phyloP scores from a whole-genome alignment of 2,888 invertebrate genomes.

The Tribolium freemani region DNA sequence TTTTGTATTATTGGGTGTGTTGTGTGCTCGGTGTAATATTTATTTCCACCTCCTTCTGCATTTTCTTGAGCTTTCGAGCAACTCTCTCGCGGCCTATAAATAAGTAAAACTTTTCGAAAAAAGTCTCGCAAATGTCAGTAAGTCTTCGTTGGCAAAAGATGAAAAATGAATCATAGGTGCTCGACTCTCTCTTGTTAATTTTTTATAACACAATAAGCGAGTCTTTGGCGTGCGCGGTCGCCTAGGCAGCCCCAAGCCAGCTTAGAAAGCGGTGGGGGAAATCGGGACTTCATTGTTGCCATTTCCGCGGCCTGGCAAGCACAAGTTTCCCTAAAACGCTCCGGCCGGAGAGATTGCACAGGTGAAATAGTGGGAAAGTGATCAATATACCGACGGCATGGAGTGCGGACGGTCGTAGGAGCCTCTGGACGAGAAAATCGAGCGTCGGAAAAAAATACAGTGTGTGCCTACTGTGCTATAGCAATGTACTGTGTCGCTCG shows the following conservation, averaged over 20 bases:
- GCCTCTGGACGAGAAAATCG: slow-evolving; percentile 11
- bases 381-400: slow-evolving; percentile 55
- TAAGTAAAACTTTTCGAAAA: not conserved
- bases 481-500: slow-evolving; percentile 28
- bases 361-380: slow-evolving; percentile 59
- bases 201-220: slow-evolving; percentile 48
- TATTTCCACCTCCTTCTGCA: no score
- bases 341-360: slow-evolving; percentile 48
- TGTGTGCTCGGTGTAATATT: no score
- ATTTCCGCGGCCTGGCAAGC: slow-evolving; percentile 48
- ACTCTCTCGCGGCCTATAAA: not conserved
- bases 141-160: slow-evolving; percentile 2
- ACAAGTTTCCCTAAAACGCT: slow-evolving; percentile 48
- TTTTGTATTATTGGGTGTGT: no score
- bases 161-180: slow-evolving; percentile 34
- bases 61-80: not conserved
- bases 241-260: slow-evolving; percentile 53
- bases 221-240: slow-evolving; percentile 48
- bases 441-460: slow-evolving; percentile 27
- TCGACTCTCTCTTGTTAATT: slow-evolving; percentile 46
- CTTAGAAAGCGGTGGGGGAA: slow-evolving; percentile 45
- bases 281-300: slow-evolving; percentile 53
- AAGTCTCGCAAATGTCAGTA: not conserved
- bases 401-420: slow-evolving; percentile 48
- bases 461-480: slow-evolving; percentile 13